phyloP scores from a whole-genome alignment of 2,797 vertebrate genomes.

The Neopelma chrysocephalum region DNA sequence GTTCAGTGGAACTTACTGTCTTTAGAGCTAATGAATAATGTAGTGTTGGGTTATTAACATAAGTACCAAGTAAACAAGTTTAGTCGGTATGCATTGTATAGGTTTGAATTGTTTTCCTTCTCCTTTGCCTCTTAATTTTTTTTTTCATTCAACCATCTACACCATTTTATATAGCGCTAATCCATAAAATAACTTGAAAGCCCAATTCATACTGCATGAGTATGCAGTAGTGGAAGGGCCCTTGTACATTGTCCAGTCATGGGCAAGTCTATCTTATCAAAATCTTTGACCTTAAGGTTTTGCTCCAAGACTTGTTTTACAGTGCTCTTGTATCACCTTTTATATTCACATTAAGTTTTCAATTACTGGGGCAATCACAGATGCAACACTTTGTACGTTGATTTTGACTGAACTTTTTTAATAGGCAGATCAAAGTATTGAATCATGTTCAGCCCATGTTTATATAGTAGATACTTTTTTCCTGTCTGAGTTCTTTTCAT shows the following conservation, averaged over 20 bases:
- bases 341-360: background rate
- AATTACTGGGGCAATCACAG: background rate
- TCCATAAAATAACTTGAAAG: background rate
- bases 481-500: background rate
- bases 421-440: background rate
- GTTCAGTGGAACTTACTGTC: background rate
- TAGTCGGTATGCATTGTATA: background rate
- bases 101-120: background rate
- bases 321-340: background rate
- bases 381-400: background rate
- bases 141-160: background rate
- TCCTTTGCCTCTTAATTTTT: background rate
- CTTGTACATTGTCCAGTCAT: background rate
- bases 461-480: background rate
- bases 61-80: background rate
- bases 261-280: background rate
- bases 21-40: background rate
- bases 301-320: background rate
- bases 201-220: background rate
- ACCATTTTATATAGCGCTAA: background rate
- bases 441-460: background rate
- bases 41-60: background rate
- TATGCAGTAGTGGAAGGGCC: background rate
- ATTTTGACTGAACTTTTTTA: background rate
- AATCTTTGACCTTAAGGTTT: background rate